Evolutionary conservation across 2,888 invertebrate species (phyloP), one percentile per base, ranked within the genome.

Genomic region (Cephus nigrinus): DNA sequence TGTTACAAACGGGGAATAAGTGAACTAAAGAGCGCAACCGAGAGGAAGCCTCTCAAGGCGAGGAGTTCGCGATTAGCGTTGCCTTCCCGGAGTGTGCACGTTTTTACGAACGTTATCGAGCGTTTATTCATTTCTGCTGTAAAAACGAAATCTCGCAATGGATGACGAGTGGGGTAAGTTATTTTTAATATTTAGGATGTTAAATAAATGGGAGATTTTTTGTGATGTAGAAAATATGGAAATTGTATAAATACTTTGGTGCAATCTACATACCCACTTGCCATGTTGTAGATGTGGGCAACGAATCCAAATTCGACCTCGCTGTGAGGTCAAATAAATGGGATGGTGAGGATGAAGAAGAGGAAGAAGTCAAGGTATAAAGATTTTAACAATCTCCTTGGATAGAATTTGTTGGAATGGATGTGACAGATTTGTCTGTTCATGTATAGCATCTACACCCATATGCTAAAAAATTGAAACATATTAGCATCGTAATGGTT

Each of bases 281-380:
- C 88, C 88, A 87, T 84, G 91, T 94, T 93, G 82, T 92, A 95
- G 96, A 96, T 92, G 94, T 94, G 88, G 95, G 96, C 87, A 94
- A 95, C 91, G 95, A 95, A 88, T 94, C 94, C 81, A 94, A 94
- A 92, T 92, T 93, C 85, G 93, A 94, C 87, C 92, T 93, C 91
- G 93, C 93, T 90, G 92, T 94, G 92, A 92, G 93, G 84, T 89
- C 93, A 80, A 96, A 96, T 93, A 96, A 95, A 93, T 97, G 97
- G 97, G 96, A 96, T 92, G 97, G 97, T 87, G 97, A 97, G 90
- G 97, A 97, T 91, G 97, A 96, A 89, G 97, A 97, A 79, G 97
- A 97, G 76, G 95, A 95, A 85, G 95, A 95, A 85, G 96, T 97
- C 86, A 96, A 97, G 95, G 97, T 97, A 91, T 82, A 88, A 88